Evolutionary conservation across 30 jellyfish, hydroid and myxozoan genomes (phyloP), one percentile per base, ranked within the genome.

Genomic region (Aurelia sp.): DNA sequence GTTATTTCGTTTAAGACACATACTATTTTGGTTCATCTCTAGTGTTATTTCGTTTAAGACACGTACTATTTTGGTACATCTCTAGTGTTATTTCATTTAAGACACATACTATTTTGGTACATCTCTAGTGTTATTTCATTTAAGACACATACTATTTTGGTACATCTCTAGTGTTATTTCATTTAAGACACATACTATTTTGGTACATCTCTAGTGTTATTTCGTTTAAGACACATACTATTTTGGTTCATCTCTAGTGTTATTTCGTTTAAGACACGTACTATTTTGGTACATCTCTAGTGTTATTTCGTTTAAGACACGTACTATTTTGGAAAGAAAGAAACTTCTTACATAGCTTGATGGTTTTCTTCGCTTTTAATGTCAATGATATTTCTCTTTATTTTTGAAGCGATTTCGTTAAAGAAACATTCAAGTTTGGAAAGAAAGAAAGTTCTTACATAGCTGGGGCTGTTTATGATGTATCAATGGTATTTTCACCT

Each of bases 401-500:
- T 6, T 22, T 63, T 62, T 41, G 10, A 48, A 92, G 98, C 44
- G 79, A 92, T 22, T 92, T 92, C 72, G 86, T 92, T 13, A 90
- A 86, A 50, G 92, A 86, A 27, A 92, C 71, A 21, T 92, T 71
- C 57, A 81, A 82, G 23, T 91, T 59, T 51, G 27, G 35, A 5
- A 66, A 61, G 55, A 66, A 73, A 44, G 65, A 33, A 19, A 59
- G 96, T 15, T 21, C 96, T 10, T 78, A 75, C 75, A 75, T 86
- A 18, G 95, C 95, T 64, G 98, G 96, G 12, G 87, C 93, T 27
- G 96, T 92, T 40, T 92, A 92, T 66, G 98, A 80, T 67, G 90
- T 92, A 18, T 92, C 98, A 4, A 78, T 92, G 87, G 71, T 87
- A 16, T 60, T 86, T 58, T 86, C 96, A 13, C 98, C 98, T 59